Conservation (phyloP, 1,140 invertebrate species). For the Drosophila subobscura region DNA sequence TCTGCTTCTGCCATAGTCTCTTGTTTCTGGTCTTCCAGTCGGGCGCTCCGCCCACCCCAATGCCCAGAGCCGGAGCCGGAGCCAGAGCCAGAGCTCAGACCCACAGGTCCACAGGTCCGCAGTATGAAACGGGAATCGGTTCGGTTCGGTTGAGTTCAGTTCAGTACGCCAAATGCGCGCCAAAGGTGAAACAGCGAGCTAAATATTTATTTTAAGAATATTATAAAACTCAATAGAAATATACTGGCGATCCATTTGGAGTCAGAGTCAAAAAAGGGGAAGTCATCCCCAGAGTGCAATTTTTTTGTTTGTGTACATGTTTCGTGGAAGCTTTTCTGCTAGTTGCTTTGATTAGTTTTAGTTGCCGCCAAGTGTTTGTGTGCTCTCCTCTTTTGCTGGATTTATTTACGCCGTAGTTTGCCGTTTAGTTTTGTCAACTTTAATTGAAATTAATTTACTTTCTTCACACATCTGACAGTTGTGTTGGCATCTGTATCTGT, state of each 20-base stretch:
- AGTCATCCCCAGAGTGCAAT: neutral
- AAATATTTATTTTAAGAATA: constrained; percentile 7
- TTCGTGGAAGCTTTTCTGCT: constrained; percentile 19
- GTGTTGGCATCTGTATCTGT: constrained; percentile 28
- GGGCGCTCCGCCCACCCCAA: constrained; percentile 44
- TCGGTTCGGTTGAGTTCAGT: constrained; percentile 59
- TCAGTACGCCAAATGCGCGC: constrained; percentile 64
- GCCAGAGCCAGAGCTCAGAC: too few species aligned
- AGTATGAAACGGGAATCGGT: constrained; percentile 73
- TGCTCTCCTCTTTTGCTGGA: constrained; percentile 34
- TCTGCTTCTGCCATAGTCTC: neutral
- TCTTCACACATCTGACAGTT: constrained; percentile 57
- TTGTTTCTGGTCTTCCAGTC: constrained; percentile 48
- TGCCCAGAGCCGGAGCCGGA: too few species aligned
- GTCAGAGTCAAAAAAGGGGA: constrained; percentile 10
- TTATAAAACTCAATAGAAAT: constrained; percentile 7
- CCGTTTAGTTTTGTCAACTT: constrained; percentile 72
- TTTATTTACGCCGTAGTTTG: constrained; percentile 76
- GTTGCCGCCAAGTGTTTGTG: constrained; percentile 60
- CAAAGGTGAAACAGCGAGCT: constrained; percentile 40
- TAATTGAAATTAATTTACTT: constrained; percentile 83
- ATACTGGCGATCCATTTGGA: neutral
- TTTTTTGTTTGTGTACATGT: neutral
- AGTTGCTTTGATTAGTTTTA: constrained; percentile 40
- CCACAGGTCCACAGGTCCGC: constrained; percentile 9